Evolutionary conservation across 92 coral and sea anemone genomes (phyloP).

Genomic region (Ricordea florida): DNA sequence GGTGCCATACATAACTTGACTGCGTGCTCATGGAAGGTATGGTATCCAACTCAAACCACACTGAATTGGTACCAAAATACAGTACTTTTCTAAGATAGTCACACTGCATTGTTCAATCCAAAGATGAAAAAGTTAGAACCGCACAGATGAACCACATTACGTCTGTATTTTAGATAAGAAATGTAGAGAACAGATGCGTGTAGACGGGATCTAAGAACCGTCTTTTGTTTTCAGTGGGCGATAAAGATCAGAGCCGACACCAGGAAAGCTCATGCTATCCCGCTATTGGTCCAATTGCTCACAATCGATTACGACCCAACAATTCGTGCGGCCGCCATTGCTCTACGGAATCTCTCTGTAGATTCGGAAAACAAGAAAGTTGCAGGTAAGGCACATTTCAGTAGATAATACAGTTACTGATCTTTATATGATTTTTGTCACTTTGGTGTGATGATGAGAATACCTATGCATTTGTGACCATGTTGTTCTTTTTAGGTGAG

Average conservation of each 20-base stretch:
- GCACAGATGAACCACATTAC: too few relatives aligned
- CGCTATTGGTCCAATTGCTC: conserved; percentile 78
- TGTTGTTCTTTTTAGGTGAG: conserved; percentile 66
- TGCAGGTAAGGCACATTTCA: conserved; percentile 77
- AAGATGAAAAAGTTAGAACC: not conserved
- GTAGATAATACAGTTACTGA: too few relatives aligned
- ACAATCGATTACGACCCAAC: conserved; percentile 91
- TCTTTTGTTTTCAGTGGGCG: conserved; percentile 79
- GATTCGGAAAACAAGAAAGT: conserved; percentile 87
- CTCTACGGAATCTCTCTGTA: conserved; percentile 87
- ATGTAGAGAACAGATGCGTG: too few relatives aligned
- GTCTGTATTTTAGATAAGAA: too few relatives aligned
- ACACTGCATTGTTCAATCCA: too few relatives aligned
- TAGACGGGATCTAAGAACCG: too few relatives aligned
- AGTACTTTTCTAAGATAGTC: too few relatives aligned
- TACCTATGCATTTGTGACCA: not conserved
- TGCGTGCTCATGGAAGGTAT: conserved; percentile 98
- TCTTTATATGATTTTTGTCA: too few relatives aligned
- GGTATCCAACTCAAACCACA: too few relatives aligned
- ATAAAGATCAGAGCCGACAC: conserved; percentile 95
- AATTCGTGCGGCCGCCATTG: conserved; percentile 93
- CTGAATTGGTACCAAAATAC: too few relatives aligned
- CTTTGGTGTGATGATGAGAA: too few relatives aligned
- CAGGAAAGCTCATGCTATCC: conserved; percentile 83
- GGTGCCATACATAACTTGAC: conserved; percentile 98